Conservation (phyloP, 2,797 vertebrate species). For the Myiotriccus ornatus region DNA sequence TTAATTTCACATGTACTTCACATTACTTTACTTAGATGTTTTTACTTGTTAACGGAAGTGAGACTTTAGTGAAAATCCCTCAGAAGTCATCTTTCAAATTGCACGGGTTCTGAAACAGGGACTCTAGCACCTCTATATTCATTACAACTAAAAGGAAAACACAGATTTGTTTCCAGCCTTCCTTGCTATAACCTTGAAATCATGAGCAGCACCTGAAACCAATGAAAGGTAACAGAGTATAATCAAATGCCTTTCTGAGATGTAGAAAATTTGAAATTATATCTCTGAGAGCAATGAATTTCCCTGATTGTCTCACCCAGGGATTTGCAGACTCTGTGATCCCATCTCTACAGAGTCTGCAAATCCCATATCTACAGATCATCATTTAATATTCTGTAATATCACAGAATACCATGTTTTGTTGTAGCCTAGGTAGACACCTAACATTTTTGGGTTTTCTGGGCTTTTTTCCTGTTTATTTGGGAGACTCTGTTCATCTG, state of each 20-base stretch:
- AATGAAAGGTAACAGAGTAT: slow-evolving; percentile 9
- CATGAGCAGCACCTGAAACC: background rate
- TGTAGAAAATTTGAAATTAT: background rate
- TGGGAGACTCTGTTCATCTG: background rate
- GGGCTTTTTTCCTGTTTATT: fast-evolving
- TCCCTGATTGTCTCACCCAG: background rate
- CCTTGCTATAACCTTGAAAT: slow-evolving; percentile 34
- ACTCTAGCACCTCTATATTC: background rate
- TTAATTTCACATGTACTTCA: background rate
- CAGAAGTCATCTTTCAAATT: background rate
- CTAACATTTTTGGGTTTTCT: background rate
- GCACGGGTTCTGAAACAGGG: background rate
- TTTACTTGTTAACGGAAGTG: background rate
- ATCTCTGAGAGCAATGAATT: background rate
- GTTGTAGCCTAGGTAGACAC: background rate
- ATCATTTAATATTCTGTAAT: too few species aligned
- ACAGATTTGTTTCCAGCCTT: background rate
- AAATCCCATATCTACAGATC: background rate
- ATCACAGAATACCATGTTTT: background rate
- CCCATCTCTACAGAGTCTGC: background rate
- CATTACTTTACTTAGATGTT: background rate
- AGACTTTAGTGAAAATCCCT: background rate
- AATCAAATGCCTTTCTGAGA: background rate
- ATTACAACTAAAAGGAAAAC: slow-evolving; percentile 8
- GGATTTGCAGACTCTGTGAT: background rate